Conservation (phyloP, 2,113 vertebrate species). For the Pseudois nayaur region DNA sequence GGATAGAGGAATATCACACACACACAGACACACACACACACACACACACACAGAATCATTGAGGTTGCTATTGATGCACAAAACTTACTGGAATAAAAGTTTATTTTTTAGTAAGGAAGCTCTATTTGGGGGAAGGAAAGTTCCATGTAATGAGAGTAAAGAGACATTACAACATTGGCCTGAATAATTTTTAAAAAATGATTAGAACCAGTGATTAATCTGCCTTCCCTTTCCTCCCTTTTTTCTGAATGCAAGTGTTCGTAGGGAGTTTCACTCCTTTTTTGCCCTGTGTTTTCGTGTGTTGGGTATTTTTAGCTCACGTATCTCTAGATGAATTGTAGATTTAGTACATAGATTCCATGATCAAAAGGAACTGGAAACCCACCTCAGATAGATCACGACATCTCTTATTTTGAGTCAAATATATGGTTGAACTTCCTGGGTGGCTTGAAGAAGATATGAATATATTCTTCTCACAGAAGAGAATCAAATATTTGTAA, state of each 20-base stretch:
- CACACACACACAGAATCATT: neutral
- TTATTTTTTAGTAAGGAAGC: neutral
- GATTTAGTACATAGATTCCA: neutral
- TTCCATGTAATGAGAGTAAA: neutral
- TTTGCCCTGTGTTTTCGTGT: accelerated
- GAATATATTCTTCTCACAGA: neutral
- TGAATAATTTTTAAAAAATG: neutral
- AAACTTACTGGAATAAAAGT: neutral
- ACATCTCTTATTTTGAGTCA: neutral
- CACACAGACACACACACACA: neutral
- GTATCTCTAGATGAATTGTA: neutral
- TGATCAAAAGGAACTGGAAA: neutral
- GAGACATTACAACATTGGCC: neutral
- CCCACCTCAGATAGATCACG: neutral
- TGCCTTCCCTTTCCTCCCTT: accelerated
- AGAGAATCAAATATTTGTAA: neutral
- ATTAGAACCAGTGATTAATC: neutral
- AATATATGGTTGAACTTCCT: neutral
- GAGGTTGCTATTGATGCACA: neutral
- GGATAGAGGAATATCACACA: neutral
- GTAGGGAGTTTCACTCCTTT: accelerated
- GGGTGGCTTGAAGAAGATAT: neutral
- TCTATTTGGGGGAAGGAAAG: neutral
- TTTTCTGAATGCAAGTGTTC: neutral
- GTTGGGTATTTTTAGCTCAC: neutral